Conservation (phyloP, 2,113 vertebrate species). For the Gyps fulvus region DNA sequence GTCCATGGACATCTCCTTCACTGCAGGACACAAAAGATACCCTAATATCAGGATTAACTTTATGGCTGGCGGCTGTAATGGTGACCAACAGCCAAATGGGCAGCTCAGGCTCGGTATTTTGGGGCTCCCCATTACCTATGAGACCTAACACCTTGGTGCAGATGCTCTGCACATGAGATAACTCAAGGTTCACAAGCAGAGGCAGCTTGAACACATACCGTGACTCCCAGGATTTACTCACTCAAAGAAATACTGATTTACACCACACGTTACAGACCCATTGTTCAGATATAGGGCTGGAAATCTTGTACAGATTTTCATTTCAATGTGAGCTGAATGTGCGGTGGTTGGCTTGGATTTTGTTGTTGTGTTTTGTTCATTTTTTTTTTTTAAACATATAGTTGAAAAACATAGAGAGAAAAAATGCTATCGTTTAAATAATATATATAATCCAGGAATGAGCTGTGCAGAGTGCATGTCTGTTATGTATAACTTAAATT, state of each 20-base stretch:
- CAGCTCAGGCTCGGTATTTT: fast-evolving
- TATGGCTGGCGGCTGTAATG: fast-evolving
- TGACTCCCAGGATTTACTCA: background rate
- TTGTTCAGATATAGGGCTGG: background rate
- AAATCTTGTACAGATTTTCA: background rate
- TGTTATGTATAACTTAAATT: constrained; percentile 47
- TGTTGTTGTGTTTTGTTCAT: background rate
- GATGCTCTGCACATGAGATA: background rate
- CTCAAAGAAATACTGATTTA: background rate
- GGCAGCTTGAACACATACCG: fast-evolving
- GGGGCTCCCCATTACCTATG: fast-evolving
- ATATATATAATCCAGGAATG: background rate
- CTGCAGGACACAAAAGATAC: background rate
- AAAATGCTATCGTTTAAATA: background rate
- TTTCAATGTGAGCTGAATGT: background rate
- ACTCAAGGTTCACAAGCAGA: background rate
- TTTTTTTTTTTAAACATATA: background rate
- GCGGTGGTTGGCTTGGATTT: background rate
- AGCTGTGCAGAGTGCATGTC: background rate
- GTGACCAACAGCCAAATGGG: background rate
- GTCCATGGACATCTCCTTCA: fast-evolving
- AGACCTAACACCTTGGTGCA: no score
- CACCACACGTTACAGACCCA: fast-evolving
- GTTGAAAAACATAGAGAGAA: constrained; percentile 22
- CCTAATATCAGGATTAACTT: fast-evolving